These are phyloP conservation scores for Lithobates pipiens DNA, from an alignment of 2,797 vertebrate genomes.

Conservation along the genomic window DNA sequence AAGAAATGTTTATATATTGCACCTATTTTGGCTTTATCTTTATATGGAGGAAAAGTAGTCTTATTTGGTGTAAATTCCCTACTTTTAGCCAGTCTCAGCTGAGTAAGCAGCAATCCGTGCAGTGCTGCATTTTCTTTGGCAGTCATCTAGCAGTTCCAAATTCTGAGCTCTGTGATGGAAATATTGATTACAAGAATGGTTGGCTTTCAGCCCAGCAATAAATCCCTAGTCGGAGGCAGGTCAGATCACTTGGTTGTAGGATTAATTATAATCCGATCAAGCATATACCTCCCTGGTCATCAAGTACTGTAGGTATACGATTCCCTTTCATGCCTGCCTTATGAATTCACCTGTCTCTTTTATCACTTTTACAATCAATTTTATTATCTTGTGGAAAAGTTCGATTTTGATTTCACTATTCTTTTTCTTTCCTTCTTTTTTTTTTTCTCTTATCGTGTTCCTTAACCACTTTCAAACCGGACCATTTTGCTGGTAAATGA, in stretches of 20 bases:
- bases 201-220: conserved; percentile 24
- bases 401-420: not conserved
- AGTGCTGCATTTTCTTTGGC: conserved; percentile 13
- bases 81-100: conserved; percentile 2
- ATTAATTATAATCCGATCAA: conserved; percentile 50
- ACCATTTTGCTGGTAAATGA: too few relatives aligned
- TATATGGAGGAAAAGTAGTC: not conserved
- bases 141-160: conserved; percentile 26
- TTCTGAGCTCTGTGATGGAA: conserved; percentile 29
- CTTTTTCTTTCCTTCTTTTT: not conserved
- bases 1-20: not conserved
- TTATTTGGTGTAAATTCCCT: not conserved
- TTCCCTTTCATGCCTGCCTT: not conserved
- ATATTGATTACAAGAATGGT: conserved; percentile 44
- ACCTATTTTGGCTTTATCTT: not conserved
- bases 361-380: not conserved
- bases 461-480: too few relatives aligned
- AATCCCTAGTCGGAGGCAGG: conserved; percentile 43
- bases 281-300: conserved; percentile 16
- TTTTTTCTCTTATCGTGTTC: not conserved
- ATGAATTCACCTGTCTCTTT: not conserved
- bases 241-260: conserved; percentile 39
- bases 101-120: conserved; percentile 2
- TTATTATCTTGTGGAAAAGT: not conserved
- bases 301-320: not conserved